phyloP scores from a whole-genome alignment of 2,113 vertebrate genomes.

The Corvus cornix region DNA sequence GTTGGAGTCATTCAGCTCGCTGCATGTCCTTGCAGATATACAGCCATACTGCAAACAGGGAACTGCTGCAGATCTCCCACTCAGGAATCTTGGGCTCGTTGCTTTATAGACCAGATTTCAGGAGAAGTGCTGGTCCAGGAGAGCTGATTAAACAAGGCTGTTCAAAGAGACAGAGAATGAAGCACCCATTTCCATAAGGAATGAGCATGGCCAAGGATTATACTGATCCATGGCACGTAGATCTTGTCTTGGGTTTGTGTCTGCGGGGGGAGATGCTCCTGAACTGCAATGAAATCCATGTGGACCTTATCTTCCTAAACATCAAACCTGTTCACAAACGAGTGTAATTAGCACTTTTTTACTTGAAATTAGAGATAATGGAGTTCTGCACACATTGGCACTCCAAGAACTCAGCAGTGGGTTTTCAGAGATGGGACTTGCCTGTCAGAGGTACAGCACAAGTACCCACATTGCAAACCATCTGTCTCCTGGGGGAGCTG shows the following conservation, averaged over 20 bases:
- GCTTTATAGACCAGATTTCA: not conserved
- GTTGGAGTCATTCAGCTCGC: not conserved
- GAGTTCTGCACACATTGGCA: not conserved
- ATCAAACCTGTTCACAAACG: not conserved
- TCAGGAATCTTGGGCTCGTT: accelerated
- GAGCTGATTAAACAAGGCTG: not conserved
- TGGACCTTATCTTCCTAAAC: not conserved
- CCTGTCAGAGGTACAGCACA: not conserved
- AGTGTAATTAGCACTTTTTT: not conserved
- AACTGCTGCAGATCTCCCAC: not conserved
- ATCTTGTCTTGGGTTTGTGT: not conserved
- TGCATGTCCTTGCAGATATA: not conserved
- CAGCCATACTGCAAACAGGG: not conserved
- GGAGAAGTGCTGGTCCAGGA: not conserved
- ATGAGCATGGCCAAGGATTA: not conserved
- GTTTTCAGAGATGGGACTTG: not conserved
- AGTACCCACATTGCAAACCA: not conserved
- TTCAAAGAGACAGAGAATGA: not conserved
- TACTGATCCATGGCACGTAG: no score
- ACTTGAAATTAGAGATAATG: not conserved
- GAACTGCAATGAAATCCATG: not conserved
- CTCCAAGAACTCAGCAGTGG: not conserved
- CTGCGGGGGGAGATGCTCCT: not conserved
- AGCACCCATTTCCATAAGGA: not conserved
- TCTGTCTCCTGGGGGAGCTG: not conserved